Evolutionary conservation across 2,888 invertebrate genomes (phyloP).

Genomic region (Lasioglossum pauxillum): DNA sequence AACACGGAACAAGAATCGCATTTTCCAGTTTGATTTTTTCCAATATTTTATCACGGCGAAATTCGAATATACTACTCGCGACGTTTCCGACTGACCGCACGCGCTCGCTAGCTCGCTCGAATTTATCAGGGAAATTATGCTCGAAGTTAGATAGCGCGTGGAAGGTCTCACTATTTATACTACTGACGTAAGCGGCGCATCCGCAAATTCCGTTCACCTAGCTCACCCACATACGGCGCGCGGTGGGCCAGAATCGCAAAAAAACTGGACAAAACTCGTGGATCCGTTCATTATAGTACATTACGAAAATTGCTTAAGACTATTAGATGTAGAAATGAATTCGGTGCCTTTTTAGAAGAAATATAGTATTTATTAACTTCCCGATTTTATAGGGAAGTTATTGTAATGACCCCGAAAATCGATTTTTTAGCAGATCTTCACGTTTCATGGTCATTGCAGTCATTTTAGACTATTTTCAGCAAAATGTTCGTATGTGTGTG

Average conservation of each 20-base stretch:
- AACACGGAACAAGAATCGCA: not conserved
- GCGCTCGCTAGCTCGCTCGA: not conserved
- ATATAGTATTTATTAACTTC: no score
- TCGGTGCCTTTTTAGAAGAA: no score
- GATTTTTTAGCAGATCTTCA: no score
- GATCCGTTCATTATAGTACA: no score
- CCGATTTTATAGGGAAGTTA: no score
- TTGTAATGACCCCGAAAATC: no score
- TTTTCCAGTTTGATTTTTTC: not conserved
- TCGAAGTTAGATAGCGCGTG: not conserved
- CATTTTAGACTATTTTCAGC: no score
- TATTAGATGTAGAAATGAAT: no score
- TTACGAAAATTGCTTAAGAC: no score
- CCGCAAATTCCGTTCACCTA: constrained; percentile 7
- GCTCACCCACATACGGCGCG: not conserved
- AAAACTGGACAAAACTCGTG: not conserved
- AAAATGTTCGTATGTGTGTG: no score
- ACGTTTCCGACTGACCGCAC: not conserved
- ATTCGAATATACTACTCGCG: not conserved
- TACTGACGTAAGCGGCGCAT: constrained; percentile 13
- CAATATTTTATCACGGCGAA: not conserved
- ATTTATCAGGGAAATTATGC: constrained; percentile 1
- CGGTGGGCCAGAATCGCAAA: not conserved
- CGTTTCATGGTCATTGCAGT: no score
- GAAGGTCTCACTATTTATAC: constrained; percentile 19